Base-by-base conservation (phyloP, 2,797 vertebrate species). In the Megaceryle alcyon region DNA sequence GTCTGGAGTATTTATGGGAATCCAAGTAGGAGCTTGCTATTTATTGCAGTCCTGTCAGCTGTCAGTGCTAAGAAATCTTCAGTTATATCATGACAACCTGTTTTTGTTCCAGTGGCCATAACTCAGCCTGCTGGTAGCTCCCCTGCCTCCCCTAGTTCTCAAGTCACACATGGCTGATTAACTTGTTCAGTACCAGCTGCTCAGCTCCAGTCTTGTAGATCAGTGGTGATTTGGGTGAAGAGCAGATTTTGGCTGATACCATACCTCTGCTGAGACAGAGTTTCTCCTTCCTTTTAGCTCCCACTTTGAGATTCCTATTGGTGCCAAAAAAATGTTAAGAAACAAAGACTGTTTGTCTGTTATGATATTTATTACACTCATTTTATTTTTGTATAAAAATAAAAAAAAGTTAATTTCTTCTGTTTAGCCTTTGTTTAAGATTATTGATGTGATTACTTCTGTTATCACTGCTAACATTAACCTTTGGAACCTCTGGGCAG, bases 321-420 rank as follows among this genome's bases (percentile, higher is more conserved):
- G 65, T 94, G 96, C 97, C 97, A 98, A 98, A 97, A 90, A 97
- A 98, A 97, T 90, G 72, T 80, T 94, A 84, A 94, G 79, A 91
- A 91, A 95, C 91, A 95, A 97, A 86, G 53, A 94, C 94, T 60
- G 6, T 64, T 92, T 83, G 94, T 66, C 81, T 95, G 65, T 89
- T 94, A 91, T 59, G 44, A 65, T 94, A 93, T 96, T 96, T 96
- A 97, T 93, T 95, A 70, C 81, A 72, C 53, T 93, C 5, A 0
- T 85, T 94, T 96, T 91, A 31, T 89, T 88, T 83, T 68, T 66
- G 41, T 35, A 70, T 56, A 49, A 73, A 83, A 91, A 61, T 39
- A 76, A 68, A 19, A 89, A 49, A 25, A 48, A 48, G 46, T 48
- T 26, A 53, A 28, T 53, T 29, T 29, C 9, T 29, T 53, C 51